Evolutionary conservation across 2,797 vertebrate genomes (phyloP).

Genomic region (Channa striata): DNA sequence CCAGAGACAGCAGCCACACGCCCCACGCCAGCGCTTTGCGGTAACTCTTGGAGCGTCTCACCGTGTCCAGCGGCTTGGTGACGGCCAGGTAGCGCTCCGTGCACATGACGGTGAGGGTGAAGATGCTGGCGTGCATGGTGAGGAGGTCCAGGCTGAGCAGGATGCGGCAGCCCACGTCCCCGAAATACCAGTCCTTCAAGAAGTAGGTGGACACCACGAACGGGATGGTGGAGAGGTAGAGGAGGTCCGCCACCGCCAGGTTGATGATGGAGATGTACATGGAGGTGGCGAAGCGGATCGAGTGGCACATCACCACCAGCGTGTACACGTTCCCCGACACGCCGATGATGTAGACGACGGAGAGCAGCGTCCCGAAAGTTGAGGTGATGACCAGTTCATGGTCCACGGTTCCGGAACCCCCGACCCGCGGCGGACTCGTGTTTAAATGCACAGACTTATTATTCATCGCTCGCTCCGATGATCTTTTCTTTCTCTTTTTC

Average conservation of each 20-base stretch:
- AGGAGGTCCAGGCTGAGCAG: conserved; percentile 94
- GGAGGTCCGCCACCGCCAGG: conserved; percentile 92
- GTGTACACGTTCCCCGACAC: conserved; percentile 93
- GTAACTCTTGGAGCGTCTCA: conserved; percentile 87
- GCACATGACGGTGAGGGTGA: conserved; percentile 93
- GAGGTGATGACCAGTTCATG: conserved; percentile 87
- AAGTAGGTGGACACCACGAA: conserved; percentile 94
- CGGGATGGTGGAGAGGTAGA: conserved; percentile 94
- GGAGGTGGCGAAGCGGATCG: conserved; percentile 89
- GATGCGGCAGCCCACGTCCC: conserved; percentile 90
- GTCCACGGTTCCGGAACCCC: conserved; percentile 73
- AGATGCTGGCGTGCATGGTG: conserved; percentile 96
- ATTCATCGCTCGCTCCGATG: conserved; percentile 67
- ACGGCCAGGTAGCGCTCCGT: conserved; percentile 92
- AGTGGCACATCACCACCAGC: conserved; percentile 91
- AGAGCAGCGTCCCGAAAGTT: conserved; percentile 90
- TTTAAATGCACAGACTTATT: conserved; percentile 73
- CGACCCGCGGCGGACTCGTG: conserved; percentile 56
- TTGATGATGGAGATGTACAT: conserved; percentile 95
- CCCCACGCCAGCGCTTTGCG: conserved; percentile 87
- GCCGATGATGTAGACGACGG: conserved; percentile 89
- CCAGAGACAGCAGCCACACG: conserved; percentile 89
- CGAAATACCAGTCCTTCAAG: conserved; percentile 95
- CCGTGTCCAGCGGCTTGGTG: conserved; percentile 89
- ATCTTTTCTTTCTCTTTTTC: neutral